These are phyloP conservation scores for Uropetala carovei DNA, from an alignment of 2,888 invertebrate species.

Conservation along the genomic window DNA sequence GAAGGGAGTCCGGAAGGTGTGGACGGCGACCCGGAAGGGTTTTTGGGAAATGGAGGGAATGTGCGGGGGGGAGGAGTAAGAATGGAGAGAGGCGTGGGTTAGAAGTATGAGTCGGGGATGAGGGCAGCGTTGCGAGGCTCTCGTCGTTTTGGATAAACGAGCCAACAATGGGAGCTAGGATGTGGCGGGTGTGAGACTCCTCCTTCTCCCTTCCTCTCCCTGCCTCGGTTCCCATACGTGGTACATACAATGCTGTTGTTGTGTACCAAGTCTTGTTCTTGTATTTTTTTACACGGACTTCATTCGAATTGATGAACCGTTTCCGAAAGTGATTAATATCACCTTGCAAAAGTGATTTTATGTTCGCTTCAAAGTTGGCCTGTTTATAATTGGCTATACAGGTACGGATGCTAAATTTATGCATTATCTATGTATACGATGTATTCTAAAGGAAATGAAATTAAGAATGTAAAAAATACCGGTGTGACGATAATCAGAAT, in stretches of 20 bases:
- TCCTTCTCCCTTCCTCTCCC: neutral
- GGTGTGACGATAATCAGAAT: too few species aligned
- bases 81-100: too few species aligned
- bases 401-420: too few species aligned
- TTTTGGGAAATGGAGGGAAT: neutral
- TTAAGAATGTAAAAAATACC: too few species aligned
- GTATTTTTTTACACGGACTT: neutral
- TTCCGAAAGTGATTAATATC: neutral
- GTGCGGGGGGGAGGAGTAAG: neutral
- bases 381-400: too few species aligned
- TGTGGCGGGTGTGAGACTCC: neutral
- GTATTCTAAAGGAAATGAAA: too few species aligned
- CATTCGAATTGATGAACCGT: neutral
- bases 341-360: neutral
- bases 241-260: neutral
- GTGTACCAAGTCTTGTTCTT: neutral
- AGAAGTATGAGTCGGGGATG: too few species aligned
- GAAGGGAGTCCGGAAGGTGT: slow-evolving; percentile 8
- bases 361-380: neutral
- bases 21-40: slow-evolving; percentile 12
- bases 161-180: neutral
- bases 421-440: too few species aligned
- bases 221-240: neutral
- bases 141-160: neutral
- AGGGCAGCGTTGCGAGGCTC: neutral